A percentile compares a stretch with the other conserved stretches of the same genome.
Conservation (phyloP, 2,797 vertebrate genomes). For the Aeoliscus strigatus region DNA sequence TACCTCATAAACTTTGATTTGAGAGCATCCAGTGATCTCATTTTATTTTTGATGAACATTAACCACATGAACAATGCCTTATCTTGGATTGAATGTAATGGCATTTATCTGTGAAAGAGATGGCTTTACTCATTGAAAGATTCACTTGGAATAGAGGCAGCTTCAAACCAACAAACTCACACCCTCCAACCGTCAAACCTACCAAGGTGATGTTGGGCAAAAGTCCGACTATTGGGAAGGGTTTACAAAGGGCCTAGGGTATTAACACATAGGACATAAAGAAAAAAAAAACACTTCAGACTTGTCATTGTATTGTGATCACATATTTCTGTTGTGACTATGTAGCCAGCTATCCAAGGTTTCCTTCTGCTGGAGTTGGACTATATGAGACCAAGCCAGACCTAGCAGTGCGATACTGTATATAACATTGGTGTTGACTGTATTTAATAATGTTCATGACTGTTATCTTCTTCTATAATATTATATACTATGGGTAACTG, state of each 20-base stretch:
- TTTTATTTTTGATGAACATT: slow-evolving; percentile 81
- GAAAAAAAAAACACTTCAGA: slow-evolving; percentile 72
- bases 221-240: slow-evolving; percentile 63
- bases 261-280: slow-evolving; percentile 62
- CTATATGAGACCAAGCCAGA: slow-evolving; percentile 76
- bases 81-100: slow-evolving; percentile 95
- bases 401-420: slow-evolving; percentile 95
- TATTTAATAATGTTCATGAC: slow-evolving; percentile 94
- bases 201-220: slow-evolving; percentile 65
- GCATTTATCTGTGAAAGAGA: slow-evolving; percentile 86
- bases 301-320: slow-evolving; percentile 92
- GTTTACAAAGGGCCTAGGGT: slow-evolving; percentile 71
- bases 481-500: slow-evolving; percentile 86
- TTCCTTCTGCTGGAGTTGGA: slow-evolving; percentile 79
- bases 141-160: slow-evolving; percentile 80
- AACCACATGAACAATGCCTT: slow-evolving; percentile 97
- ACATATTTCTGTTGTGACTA: slow-evolving; percentile 93
- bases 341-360: slow-evolving; percentile 86
- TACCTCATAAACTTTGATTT: slow-evolving; percentile 83
- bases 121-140: slow-evolving; percentile 78
- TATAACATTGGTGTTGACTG: slow-evolving; percentile 93
- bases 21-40: slow-evolving; percentile 62
- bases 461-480: slow-evolving; percentile 91
- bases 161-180: slow-evolving; percentile 78
- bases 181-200: slow-evolving; percentile 72